Evolutionary conservation across 1,140 invertebrate species (phyloP).

Genomic region (Drosophila littoralis): DNA sequence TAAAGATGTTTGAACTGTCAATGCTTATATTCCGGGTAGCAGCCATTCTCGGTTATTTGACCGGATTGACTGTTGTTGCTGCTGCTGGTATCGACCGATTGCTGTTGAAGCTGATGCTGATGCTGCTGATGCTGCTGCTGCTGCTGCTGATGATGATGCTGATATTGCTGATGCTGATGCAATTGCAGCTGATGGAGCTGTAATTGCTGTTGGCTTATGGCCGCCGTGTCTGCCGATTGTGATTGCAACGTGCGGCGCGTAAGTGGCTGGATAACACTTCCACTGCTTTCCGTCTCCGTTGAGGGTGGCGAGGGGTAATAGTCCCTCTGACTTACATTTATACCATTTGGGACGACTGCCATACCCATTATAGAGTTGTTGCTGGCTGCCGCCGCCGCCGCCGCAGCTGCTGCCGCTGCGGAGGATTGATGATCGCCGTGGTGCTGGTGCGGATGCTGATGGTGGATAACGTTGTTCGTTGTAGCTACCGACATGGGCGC

Average conservation of each 20-base stretch:
- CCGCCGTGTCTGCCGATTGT: conserved; percentile 60
- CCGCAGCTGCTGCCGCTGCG: conserved; percentile 64
- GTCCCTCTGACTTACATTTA: conserved; percentile 85
- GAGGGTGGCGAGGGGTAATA: conserved; percentile 84
- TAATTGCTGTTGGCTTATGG: conserved; percentile 58
- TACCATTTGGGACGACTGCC: conserved; percentile 81
- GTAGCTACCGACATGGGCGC: conserved; percentile 79
- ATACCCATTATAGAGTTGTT: conserved; percentile 82
- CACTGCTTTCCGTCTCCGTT: conserved; percentile 85
- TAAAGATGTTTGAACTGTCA: conserved; percentile 84
- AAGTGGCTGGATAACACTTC: conserved; percentile 83
- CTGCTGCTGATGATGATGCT: conserved; percentile 55
- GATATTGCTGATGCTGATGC: conserved; percentile 54
- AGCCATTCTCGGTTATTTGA: conserved; percentile 84
- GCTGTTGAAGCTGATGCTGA: conserved; percentile 71
- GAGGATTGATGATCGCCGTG: conserved; percentile 84
- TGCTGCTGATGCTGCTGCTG: conserved; percentile 66
- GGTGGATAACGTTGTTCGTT: conserved; percentile 78
- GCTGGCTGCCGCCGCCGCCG: conserved; percentile 63
- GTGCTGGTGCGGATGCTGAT: conserved; percentile 83
- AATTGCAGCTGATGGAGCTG: conserved; percentile 46
- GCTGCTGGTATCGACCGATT: conserved; percentile 82
- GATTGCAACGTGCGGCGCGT: conserved; percentile 73
- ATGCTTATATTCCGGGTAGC: conserved; percentile 86
- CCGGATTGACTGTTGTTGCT: conserved; percentile 84